Evolutionary conservation across 1,140 invertebrate species (phyloP).

Genomic region (Muscidifurax raptorellus): DNA sequence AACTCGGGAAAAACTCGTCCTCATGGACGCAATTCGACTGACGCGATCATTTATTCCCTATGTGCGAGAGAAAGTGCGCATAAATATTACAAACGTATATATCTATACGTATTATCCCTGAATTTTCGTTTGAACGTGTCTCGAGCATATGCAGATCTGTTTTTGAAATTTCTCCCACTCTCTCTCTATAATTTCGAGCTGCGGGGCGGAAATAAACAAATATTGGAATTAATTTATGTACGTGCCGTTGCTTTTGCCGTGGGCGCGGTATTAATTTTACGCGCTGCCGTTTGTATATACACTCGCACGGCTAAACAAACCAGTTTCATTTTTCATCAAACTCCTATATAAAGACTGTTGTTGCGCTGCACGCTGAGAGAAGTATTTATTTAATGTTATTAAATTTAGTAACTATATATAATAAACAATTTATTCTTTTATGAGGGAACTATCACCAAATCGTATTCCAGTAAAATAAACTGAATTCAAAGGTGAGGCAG

Average conservation of each 20-base stretch:
- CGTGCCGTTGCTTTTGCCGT: background rate
- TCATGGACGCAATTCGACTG: background rate
- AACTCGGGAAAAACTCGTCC: too few species aligned
- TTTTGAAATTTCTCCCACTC: background rate
- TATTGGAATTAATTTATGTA: slow-evolving; percentile 6
- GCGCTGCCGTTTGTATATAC: background rate
- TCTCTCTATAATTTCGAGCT: background rate
- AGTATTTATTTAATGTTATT: too few species aligned
- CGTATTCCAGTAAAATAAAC: too few species aligned
- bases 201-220: background rate
- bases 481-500: too few species aligned
- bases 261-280: background rate
- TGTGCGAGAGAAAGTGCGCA: background rate
- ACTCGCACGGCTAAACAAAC: background rate
- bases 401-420: too few species aligned
- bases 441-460: too few species aligned
- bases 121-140: background rate
- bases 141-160: background rate
- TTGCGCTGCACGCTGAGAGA: too few species aligned
- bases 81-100: too few species aligned
- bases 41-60: background rate
- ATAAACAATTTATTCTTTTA: too few species aligned
- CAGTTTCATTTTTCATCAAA: background rate
- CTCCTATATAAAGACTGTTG: background rate
- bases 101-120: background rate